These are phyloP conservation scores for Strigamia crassipes DNA, from an alignment of 2,888 invertebrate species.

Conservation along the genomic window DNA sequence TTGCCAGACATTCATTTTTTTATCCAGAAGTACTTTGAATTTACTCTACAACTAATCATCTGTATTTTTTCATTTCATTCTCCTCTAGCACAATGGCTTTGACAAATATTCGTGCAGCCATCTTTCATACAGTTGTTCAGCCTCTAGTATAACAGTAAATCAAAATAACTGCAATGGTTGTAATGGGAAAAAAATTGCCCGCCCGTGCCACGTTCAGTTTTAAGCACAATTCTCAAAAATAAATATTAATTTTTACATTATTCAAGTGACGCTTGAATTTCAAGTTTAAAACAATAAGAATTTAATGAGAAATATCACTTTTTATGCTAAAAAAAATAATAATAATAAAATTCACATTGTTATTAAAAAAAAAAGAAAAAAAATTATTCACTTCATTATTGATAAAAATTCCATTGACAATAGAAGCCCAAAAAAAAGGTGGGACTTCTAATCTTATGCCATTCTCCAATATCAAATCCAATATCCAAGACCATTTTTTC, in stretches of 20 bases:
- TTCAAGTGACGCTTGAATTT: too few species aligned
- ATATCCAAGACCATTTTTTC: background rate
- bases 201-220: background rate
- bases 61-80: background rate
- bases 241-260: too few species aligned
- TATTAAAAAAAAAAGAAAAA: background rate
- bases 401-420: background rate
- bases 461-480: slow-evolving; percentile 8
- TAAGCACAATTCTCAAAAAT: too few species aligned
- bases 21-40: background rate
- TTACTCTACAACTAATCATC: background rate
- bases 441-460: background rate
- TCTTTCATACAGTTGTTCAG: slow-evolving; percentile 3
- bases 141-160: background rate
- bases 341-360: too few species aligned
- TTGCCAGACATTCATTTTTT: background rate
- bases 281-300: too few species aligned
- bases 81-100: slow-evolving; percentile 2
- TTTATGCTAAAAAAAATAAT: too few species aligned
- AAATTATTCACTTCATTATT: background rate
- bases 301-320: too few species aligned
- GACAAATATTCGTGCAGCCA: background rate
- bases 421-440: background rate
- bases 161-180: background rate
- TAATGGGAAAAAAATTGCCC: background rate